phyloP scores from a whole-genome alignment of 2,888 invertebrate species.

The Eulithis prunata region DNA sequence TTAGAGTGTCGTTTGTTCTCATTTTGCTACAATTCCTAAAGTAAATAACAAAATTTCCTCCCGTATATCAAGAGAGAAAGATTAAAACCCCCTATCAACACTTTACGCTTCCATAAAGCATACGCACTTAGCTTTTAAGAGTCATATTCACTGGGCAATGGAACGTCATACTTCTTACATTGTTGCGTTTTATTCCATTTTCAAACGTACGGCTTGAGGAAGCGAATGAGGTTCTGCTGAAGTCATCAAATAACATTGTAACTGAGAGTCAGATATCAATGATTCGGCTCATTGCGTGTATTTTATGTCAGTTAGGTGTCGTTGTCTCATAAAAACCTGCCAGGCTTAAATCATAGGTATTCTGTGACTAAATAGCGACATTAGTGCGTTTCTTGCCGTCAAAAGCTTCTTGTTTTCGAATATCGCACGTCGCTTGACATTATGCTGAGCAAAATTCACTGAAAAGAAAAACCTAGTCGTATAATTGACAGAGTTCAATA shows the following conservation, averaged over 20 bases:
- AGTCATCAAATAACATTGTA: conserved; percentile 15
- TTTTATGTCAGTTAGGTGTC: no score
- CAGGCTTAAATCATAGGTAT: no score
- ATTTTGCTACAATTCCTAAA: no score
- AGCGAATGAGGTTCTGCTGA: conserved; percentile 33
- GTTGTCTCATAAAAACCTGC: no score
- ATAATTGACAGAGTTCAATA: conserved; percentile 13
- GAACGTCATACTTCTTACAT: conserved; percentile 50
- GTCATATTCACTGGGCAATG: conserved; percentile 53
- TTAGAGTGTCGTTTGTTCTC: no score
- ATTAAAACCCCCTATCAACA: conserved; percentile 46
- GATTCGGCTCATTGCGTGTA: no score
- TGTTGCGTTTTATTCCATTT: conserved; percentile 46
- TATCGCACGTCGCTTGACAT: no score
- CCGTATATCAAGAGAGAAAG: conserved; percentile 30
- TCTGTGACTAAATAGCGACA: no score
- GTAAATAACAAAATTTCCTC: conserved; percentile 10
- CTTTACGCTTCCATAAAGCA: conserved; percentile 52
- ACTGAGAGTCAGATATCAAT: neutral
- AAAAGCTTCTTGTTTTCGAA: no score
- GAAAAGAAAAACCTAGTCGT: no score
- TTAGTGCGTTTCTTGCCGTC: no score
- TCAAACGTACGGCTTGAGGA: conserved; percentile 29
- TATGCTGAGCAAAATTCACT: no score
- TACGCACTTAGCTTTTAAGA: conserved; percentile 59